A percentile compares a stretch with the other conserved stretches of the same genome.
phyloP scores from a whole-genome alignment of 2,888 invertebrate genomes.

The Octodonta nipae region DNA sequence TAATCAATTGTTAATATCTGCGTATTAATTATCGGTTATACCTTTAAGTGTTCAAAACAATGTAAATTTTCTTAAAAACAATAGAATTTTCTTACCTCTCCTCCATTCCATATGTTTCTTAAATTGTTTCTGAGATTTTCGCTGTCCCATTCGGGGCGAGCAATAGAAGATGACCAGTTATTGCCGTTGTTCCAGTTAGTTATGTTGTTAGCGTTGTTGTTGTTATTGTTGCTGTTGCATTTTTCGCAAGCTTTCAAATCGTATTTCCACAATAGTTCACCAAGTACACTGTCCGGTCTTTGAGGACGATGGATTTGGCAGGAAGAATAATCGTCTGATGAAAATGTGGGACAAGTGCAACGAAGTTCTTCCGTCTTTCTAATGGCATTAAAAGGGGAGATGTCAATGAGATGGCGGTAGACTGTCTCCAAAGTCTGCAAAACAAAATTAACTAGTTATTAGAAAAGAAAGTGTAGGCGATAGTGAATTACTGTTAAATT shows the following conservation, averaged over 20 bases:
- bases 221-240: constrained; percentile 26
- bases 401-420: no score
- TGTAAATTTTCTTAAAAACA: neutral
- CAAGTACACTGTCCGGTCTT: constrained; percentile 11
- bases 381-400: no score
- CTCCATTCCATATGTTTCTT: constrained; percentile 30
- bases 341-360: no score
- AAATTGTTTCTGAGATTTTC: constrained; percentile 19
- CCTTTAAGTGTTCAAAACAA: no score
- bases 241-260: constrained; percentile 34
- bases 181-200: constrained; percentile 3
- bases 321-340: constrained; percentile 6
- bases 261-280: constrained; percentile 26
- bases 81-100: constrained; percentile 22
- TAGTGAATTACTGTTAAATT: no score
- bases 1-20: no score
- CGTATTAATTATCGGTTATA: no score
- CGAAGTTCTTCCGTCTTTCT: no score
- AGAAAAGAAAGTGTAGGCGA: no score
- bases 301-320: constrained; percentile 7
- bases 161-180: constrained; percentile 12
- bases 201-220: constrained; percentile 15
- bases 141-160: constrained; percentile 15
- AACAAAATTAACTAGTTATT: no score
- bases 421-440: no score